These are phyloP conservation scores for Eutrigla gurnardus DNA, from an alignment of 2,797 vertebrate genomes.

Conservation along the genomic window DNA sequence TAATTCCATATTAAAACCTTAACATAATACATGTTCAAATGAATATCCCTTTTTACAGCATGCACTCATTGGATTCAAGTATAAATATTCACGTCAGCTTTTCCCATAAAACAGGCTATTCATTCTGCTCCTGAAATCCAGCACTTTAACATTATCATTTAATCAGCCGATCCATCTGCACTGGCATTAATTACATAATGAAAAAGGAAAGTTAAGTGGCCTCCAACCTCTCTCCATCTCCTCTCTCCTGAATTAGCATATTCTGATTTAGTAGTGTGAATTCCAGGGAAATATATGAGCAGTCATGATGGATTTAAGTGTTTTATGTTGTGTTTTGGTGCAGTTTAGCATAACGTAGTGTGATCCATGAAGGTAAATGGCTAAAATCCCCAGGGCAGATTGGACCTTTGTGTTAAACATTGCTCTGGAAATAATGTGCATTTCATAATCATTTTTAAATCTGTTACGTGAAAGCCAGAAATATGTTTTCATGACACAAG, in stretches of 20 bases:
- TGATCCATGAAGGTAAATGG: conserved; percentile 41
- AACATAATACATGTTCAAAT: conserved; percentile 28
- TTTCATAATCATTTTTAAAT: conserved; percentile 14
- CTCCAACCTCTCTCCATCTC: conserved; percentile 42
- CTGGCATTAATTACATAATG: conserved; percentile 78
- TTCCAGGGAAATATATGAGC: conserved; percentile 28
- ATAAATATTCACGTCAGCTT: conserved; percentile 62
- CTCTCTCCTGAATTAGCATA: conserved; percentile 52
- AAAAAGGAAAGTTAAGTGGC: conserved; percentile 61
- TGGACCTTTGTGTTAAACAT: conserved; percentile 30
- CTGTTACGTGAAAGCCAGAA: conserved; percentile 6
- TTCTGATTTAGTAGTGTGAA: conserved; percentile 38
- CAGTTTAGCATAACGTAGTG: conserved; percentile 39
- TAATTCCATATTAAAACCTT: conserved; percentile 17
- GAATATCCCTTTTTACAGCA: conserved; percentile 21
- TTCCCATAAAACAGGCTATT: conserved; percentile 41
- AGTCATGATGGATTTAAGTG: conserved; percentile 39
- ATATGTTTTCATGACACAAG: neutral
- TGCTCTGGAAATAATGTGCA: conserved; percentile 10
- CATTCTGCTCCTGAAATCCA: conserved; percentile 47
- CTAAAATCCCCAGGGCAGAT: conserved; percentile 27
- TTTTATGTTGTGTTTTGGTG: conserved; percentile 40
- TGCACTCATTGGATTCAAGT: conserved; percentile 39
- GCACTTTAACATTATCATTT: conserved; percentile 59
- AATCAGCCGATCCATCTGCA: conserved; percentile 77